Evolutionary conservation across 1,140 invertebrate species (phyloP), one percentile per base, ranked within the genome.

Genomic region (Bombus huntii): DNA sequence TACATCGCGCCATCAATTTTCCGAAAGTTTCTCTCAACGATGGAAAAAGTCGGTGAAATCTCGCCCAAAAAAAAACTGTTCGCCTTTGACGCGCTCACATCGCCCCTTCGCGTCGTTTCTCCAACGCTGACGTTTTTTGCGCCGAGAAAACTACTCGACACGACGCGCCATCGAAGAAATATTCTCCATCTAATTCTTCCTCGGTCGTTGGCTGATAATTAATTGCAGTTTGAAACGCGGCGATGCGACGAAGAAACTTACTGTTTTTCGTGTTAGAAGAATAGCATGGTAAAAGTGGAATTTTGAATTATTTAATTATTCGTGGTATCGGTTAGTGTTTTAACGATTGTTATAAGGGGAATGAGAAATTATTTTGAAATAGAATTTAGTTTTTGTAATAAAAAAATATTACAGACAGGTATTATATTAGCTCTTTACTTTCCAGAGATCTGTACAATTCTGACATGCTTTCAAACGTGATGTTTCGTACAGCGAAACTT

Each of bases 1-100:
- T 73, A 73, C 83, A 85, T 57, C 83, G 76, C 25, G 77, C 77
- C 83, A 85, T 85, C 77, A 80, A 80, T 80, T 85, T 80, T 70
- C 66, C 68, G 68, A 72, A 85, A 85, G 76, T 85, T 85, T 80
- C 77, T 31, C 31, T 18, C 39, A 6, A n/a, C 39, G 71, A 4
- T 82, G 57, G 68, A 73, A 80, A 85, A 85, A 72, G 68, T 80
- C 77, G 13, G 42, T 5, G 75, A 84, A 84, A 72, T 84, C 70
- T 72, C 53, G 39, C 5, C 25, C 22, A 59, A 85, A 85, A 85
- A 85, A 44, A 25, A 22, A 37, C 13, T 6, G 37, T 31, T 25
- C 83, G 13, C 42, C n/a, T 73, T 73, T 73, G 71, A 73, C 71
- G 8, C 15, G 71, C 2, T 15, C 42, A 25, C 66, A 37, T 71